Evolutionary conservation across 1,140 invertebrate species (phyloP).

Genomic region (Bradynema listronoti): DNA sequence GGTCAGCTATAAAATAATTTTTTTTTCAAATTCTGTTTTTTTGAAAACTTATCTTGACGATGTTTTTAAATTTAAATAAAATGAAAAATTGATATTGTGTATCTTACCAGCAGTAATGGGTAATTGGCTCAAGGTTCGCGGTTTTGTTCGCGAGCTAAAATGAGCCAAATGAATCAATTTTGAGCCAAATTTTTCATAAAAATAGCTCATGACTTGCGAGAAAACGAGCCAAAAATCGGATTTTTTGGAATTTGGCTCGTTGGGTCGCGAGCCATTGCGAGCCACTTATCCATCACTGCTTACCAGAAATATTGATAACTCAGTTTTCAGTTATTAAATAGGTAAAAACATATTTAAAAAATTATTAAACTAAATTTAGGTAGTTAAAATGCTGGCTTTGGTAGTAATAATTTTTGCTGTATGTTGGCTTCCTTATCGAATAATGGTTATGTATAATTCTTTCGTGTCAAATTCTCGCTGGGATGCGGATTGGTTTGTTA

Average conservation of each 20-base stretch:
- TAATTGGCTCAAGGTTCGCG: neutral
- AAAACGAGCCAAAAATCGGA: neutral
- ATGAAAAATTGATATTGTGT: no score
- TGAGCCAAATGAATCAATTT: neutral
- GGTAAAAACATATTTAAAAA: no score
- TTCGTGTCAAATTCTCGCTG: constrained; percentile 43
- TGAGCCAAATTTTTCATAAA: neutral
- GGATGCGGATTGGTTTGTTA: constrained; percentile 43
- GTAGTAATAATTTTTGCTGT: constrained; percentile 63
- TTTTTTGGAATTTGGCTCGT: constrained; percentile 12
- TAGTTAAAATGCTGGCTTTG: constrained; percentile 64
- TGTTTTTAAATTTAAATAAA: no score
- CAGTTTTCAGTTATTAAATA: no score
- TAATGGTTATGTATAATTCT: constrained; percentile 55
- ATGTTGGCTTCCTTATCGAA: constrained; percentile 63
- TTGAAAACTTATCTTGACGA: no score
- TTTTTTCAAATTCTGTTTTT: no score
- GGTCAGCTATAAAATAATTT: no score
- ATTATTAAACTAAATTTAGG: constrained; percentile 61
- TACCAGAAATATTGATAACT: no score
- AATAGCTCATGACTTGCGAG: neutral
- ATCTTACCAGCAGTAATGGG: neutral
- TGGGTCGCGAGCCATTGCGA: no score
- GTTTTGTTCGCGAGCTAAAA: neutral
- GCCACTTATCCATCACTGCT: no score